Conservation (phyloP, 2,797 vertebrate genomes). For the Perodicticus potto region DNA sequence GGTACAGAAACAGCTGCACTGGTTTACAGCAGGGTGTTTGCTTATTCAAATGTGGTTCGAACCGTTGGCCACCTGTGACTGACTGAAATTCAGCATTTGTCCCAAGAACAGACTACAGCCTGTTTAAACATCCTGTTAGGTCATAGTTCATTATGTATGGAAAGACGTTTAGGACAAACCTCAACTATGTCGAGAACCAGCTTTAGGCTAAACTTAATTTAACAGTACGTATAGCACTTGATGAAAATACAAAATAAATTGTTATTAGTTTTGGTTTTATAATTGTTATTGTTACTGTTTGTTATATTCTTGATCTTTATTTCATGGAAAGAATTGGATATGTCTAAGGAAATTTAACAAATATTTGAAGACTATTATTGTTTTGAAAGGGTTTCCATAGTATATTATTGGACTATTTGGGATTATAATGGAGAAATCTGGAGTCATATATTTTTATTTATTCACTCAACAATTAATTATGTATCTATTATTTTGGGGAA, state of each 20-base stretch:
- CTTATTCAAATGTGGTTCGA: not conserved
- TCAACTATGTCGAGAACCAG: too few species aligned
- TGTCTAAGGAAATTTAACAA: slow-evolving; percentile 23
- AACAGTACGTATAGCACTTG: not conserved
- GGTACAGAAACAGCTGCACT: not conserved
- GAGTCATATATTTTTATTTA: not conserved
- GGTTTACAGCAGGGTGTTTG: not conserved
- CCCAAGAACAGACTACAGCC: not conserved
- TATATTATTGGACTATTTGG: not conserved
- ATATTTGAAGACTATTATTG: not conserved
- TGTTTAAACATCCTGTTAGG: not conserved
- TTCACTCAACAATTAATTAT: not conserved
- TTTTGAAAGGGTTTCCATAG: not conserved
- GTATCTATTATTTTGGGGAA: not conserved
- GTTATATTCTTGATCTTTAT: not conserved
- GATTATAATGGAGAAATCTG: not conserved
- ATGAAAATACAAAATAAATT: slow-evolving; percentile 45
- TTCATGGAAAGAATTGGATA: not conserved
- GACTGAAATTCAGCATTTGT: not conserved
- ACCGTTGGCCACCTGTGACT: not conserved
- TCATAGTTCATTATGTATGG: not conserved
- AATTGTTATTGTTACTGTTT: not conserved
- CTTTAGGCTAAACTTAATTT: too few species aligned
- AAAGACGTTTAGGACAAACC: not conserved
- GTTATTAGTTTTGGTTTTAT: not conserved